A percentile compares a stretch with the other conserved stretches of the same genome.
phyloP scores from a whole-genome alignment of 2,888 invertebrate genomes.

The Eumacrocentrus americanus region DNA sequence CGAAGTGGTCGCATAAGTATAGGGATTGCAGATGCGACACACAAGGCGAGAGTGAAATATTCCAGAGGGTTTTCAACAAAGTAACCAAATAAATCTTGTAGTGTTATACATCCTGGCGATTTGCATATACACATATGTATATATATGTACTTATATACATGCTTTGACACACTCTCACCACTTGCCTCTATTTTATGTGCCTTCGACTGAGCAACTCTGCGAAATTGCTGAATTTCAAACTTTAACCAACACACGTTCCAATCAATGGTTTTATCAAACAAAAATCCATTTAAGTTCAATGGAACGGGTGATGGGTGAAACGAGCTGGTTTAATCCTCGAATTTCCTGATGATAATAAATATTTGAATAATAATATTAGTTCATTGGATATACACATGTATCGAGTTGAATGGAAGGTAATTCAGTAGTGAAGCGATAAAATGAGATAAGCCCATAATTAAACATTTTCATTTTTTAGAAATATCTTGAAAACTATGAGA shows the following conservation, averaged over 20 bases:
- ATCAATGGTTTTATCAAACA: too few relatives aligned
- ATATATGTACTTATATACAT: neutral
- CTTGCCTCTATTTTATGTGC: neutral
- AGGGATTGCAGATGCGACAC: neutral
- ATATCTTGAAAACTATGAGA: too few relatives aligned
- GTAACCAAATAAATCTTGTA: conserved; percentile 18
- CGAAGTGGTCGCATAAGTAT: conserved; percentile 5
- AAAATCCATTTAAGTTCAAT: too few relatives aligned
- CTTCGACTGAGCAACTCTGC: neutral
- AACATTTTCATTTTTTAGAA: too few relatives aligned
- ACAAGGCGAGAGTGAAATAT: conserved; percentile 15
- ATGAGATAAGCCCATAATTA: too few relatives aligned
- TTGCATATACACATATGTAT: neutral
- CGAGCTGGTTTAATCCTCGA: too few relatives aligned
- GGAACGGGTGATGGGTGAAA: too few relatives aligned
- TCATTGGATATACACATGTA: too few relatives aligned
- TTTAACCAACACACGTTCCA: neutral
- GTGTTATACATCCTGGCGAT: neutral
- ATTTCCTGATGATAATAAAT: too few relatives aligned
- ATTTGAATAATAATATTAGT: too few relatives aligned
- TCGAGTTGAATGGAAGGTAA: too few relatives aligned
- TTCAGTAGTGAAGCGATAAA: too few relatives aligned
- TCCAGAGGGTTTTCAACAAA: conserved; percentile 8
- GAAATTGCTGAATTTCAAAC: neutral
- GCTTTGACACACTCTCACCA: neutral